Evolutionary conservation across 2,797 vertebrate genomes (phyloP), one percentile per base, ranked within the genome.

Genomic region (Spondyliosoma cantharus): DNA sequence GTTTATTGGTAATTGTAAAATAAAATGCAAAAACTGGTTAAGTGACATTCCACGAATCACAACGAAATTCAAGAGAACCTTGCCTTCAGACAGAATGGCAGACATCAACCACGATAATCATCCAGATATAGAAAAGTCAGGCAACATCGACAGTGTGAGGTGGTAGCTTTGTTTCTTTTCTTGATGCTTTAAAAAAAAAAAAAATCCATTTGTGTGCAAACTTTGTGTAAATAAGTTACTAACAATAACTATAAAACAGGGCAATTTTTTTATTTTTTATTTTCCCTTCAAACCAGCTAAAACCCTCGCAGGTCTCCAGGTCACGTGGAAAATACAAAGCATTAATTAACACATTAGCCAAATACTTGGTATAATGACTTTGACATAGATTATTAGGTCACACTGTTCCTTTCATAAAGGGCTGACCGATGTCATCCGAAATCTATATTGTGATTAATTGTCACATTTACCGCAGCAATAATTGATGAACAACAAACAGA

Each of bases 1-100:
- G 83, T 90, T 91, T 69, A 88, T 61, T 52, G 67, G 58, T 24
- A 53, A 78, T 59, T 71, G 61, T 84, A 73, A 86, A 86, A 71
- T 64, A 76, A 85, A 73, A 81, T 43, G 19, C 32, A 48, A 79
- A 48, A 80, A 70, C 20, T 20, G 37, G n/a, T 19, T 24, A 74
- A 70, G 15, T 54, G 22, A 53, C 48, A 63, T 77, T 29, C 19
- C 7, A 58, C 3, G 7, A 58, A 80, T 72, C 46, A 68, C 15
- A 50, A 74, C 67, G 15, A 25, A 37, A 37, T 53, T 27, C 29
- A 17, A 15, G 17, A 59, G 17, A 7, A 42, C 17, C 25, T 27
- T n/a, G 43, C 32, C 16, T 49, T 24, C 9, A 25, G 42, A 66
- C 16, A 37, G 49, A 58, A 71, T 42, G 67, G 54, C 4, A 0